A percentile compares a stretch with the other conserved stretches of the same genome.
Conservation (phyloP, 2,888 invertebrate genomes). For the Pedicia rivosa region DNA sequence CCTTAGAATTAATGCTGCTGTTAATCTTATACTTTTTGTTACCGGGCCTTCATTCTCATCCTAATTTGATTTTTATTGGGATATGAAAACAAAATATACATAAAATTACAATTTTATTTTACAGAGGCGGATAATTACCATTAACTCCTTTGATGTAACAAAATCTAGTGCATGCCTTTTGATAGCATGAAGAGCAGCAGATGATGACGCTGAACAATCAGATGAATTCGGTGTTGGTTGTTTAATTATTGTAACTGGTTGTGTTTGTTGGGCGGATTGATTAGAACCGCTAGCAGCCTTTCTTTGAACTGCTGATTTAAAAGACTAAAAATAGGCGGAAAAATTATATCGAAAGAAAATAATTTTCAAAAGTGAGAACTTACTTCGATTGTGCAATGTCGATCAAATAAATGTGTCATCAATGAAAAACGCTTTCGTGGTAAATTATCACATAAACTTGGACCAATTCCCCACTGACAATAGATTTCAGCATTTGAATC, state of each 20-base stretch:
- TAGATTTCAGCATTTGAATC: conserved; percentile 54
- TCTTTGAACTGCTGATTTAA: conserved; percentile 23
- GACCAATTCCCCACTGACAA: conserved; percentile 64
- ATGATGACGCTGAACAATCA: conserved; percentile 18
- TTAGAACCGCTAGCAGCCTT: conserved; percentile 22
- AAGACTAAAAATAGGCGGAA: conserved; percentile 12
- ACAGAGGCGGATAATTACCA: conserved; percentile 40
- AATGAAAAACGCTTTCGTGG: conserved; percentile 83
- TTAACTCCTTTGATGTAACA: conserved; percentile 76
- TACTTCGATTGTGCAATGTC: conserved; percentile 77
- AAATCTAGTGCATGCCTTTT: conserved; percentile 86
- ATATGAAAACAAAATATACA: too few relatives aligned
- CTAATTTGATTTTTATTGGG: conserved; percentile 36
- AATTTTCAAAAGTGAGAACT: conserved; percentile 13
- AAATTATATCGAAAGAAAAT: background rate
- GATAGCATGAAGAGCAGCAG: conserved; percentile 89
- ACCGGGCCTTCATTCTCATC: conserved; percentile 98
- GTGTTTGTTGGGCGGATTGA: conserved; percentile 15
- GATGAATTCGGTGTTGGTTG: conserved; percentile 16
- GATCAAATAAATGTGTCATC: conserved; percentile 92
- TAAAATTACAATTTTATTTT: too few relatives aligned
- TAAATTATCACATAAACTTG: conserved; percentile 67
- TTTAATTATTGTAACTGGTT: conserved; percentile 24
- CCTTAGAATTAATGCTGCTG: conserved; percentile 89
- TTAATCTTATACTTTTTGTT: conserved; percentile 95